Evolutionary conservation across 2,888 invertebrate genomes (phyloP).

Genomic region (Orchesella flavescens): DNA sequence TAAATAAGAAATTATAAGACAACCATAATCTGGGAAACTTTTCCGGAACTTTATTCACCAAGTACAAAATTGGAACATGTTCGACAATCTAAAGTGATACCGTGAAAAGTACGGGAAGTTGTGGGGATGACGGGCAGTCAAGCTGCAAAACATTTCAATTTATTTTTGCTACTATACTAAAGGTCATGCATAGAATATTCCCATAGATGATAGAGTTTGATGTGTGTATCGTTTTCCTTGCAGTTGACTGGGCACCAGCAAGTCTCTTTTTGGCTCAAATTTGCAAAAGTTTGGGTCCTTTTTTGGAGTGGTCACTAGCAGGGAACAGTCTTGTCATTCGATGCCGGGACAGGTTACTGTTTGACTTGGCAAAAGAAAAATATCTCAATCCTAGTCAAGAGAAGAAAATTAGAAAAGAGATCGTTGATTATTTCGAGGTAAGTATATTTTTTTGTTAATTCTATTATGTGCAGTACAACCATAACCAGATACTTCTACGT

Average conservation of each 20-base stretch:
- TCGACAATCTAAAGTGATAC: no score
- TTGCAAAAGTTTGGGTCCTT: slow-evolving; percentile 80
- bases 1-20: no score
- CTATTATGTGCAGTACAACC: slow-evolving; percentile 60
- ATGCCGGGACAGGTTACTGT: slow-evolving; percentile 80
- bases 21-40: no score
- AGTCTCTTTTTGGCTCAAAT: slow-evolving; percentile 82
- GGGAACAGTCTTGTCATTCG: slow-evolving; percentile 79
- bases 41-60: no score
- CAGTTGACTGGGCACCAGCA: slow-evolving; percentile 83
- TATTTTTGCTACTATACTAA: no score
- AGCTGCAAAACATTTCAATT: no score
- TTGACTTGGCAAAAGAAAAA: slow-evolving; percentile 79
- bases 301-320: slow-evolving; percentile 79
- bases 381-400: slow-evolving; percentile 76
- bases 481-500: no score
- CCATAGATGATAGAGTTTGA: no score
- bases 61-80: no score
- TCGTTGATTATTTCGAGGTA: slow-evolving; percentile 80
- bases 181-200: no score
- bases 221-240: slow-evolving; percentile 62
- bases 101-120: no score
- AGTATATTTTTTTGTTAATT: slow-evolving; percentile 71
- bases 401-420: slow-evolving; percentile 76
- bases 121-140: no score